Base-by-base conservation (phyloP, 2,113 vertebrate species). In the Dasyornis broadbenti region DNA sequence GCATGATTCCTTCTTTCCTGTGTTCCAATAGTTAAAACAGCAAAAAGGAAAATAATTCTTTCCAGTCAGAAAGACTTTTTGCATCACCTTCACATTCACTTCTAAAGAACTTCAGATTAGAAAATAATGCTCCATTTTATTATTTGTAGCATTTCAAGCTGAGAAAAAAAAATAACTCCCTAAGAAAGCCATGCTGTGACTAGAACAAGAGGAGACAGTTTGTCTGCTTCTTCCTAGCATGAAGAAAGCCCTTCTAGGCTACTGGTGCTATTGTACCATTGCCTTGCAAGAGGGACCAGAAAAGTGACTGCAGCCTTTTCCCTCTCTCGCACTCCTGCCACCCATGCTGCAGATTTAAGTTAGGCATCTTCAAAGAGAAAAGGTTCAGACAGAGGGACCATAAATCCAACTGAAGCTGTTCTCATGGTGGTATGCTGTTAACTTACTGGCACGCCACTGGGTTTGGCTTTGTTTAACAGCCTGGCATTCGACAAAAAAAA, bases 331-430 rank as follows among this genome's bases (percentile, higher is more conserved):
- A 33, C 42, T 82, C 47, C 71, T 81, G 52, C 80, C 71, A 83
- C 82, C 92, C 94, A 75, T 78, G 59, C 42, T 70, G 89, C 33
- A 63, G 52, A 64, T 71, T 84, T 50, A 69, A 89, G 76, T 72
- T 59, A 54, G 31, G 35, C 35, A 77, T 90, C 90, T 93, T 94
- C 90, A 96, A 75, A 96, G 66, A 61, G 64, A 66, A 95, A 93
- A 94, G 79, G 82, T 93, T 89, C 88, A 94, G 82, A 80, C 53
- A 87, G 79, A 81, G 42, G 21, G 54, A 63, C 31, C 71, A 77
- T 90, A 95, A 97, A 96, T 88, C 59, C 60, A 76, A 44, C 68
- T 63, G 64, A 86, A 92, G 66, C 59, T 89, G 33, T 86, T 94
- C 71, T 90, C 7, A 2, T 59, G 66, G 76, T 80, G n/a, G 63